Percentiles rank a stretch among this genome's conserved stretches.
These are phyloP conservation scores for Macrosiphum euphorbiae DNA, from an alignment of 2,888 invertebrate genomes.

Conservation along the genomic window DNA sequence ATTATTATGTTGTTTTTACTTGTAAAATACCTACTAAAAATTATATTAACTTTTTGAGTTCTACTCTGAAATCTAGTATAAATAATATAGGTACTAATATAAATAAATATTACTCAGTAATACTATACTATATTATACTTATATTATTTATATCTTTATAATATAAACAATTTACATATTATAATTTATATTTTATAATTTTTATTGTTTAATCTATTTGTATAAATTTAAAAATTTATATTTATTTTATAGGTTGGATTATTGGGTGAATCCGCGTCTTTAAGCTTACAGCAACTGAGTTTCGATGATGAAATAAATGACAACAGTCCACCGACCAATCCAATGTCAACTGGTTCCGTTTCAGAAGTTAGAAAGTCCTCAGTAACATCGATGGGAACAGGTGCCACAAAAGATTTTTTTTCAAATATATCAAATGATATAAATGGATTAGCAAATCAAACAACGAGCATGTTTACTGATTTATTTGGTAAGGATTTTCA, in stretches of 20 bases:
- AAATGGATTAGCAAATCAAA: conserved; percentile 92
- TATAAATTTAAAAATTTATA: not conserved
- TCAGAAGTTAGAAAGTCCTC: conserved; percentile 66
- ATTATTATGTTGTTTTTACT: not conserved
- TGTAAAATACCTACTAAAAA: not conserved
- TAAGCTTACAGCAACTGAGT: conserved; percentile 18
- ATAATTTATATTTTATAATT: too few relatives aligned
- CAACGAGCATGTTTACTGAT: conserved; percentile 94
- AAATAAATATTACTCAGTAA: not conserved
- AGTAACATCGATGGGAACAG: conserved; percentile 61
- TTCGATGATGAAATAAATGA: conserved; percentile 39
- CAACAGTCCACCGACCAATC: not conserved
- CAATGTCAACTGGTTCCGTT: conserved; percentile 48
- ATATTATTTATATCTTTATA: not conserved
- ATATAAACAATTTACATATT: not conserved
- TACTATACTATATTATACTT: too few relatives aligned
- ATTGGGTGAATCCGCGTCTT: conserved; percentile 38
- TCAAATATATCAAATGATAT: conserved; percentile 92
- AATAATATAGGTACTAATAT: not conserved
- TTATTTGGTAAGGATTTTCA: conserved; percentile 80
- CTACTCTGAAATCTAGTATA: not conserved
- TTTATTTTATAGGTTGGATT: conserved; percentile 45
- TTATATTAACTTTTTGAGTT: not conserved
- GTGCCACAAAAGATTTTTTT: conserved; percentile 80
- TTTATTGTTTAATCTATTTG: too few relatives aligned